Percentiles rank a stretch among this genome's conserved stretches.
phyloP scores from a whole-genome alignment of 2,888 invertebrate species.

The Mantis religiosa region DNA sequence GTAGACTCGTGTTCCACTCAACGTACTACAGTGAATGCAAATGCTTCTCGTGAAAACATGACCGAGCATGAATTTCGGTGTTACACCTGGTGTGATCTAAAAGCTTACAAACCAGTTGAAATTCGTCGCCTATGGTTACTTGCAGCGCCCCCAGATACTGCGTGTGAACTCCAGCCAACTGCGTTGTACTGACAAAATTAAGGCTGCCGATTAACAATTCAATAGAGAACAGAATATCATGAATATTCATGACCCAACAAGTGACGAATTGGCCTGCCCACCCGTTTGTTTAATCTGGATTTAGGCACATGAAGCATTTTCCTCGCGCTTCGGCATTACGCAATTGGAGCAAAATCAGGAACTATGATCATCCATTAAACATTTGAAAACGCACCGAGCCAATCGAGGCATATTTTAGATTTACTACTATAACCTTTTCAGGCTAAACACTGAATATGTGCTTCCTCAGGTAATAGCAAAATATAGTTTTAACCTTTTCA shows the following conservation, averaged over 20 bases:
- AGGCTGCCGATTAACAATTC: background rate
- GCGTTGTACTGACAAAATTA: background rate
- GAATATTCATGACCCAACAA: background rate
- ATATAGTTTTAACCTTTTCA: no score
- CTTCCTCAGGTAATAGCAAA: no score
- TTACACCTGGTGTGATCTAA: background rate
- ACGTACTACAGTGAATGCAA: no score
- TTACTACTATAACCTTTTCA: no score
- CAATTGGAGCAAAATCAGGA: no score
- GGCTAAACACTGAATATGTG: no score
- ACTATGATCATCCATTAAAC: no score
- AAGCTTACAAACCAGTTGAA: background rate
- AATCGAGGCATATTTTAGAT: no score
- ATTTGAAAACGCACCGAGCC: no score
- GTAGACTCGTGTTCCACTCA: no score
- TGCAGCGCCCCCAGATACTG: background rate
- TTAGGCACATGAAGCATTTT: background rate
- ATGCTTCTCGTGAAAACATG: no score
- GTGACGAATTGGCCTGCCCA: background rate
- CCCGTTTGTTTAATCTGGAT: background rate
- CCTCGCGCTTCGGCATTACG: background rate
- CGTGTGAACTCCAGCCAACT: background rate
- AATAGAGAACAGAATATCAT: background rate
- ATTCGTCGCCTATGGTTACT: background rate
- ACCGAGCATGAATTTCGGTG: no score